Evolutionary conservation across 2,888 invertebrate genomes (phyloP).

Genomic region (Harpalus rufipes): DNA sequence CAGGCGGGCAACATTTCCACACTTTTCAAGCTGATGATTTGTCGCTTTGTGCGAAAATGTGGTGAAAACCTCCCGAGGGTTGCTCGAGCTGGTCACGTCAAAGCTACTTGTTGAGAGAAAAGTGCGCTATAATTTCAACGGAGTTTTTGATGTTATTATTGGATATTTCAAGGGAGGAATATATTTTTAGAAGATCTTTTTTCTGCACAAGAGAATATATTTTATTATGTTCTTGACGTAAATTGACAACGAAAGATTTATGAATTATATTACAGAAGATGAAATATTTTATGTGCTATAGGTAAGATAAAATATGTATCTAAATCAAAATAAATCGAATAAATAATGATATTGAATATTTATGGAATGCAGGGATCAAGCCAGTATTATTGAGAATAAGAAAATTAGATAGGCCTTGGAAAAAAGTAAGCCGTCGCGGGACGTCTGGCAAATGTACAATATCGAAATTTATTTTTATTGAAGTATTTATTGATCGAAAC

Average conservation of each 20-base stretch:
- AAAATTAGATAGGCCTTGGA: too few relatives aligned
- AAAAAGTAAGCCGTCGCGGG: too few relatives aligned
- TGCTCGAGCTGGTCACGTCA: background rate
- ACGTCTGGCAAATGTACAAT: too few relatives aligned
- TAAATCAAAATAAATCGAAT: background rate
- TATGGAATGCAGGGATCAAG: too few relatives aligned
- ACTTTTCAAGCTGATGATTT: background rate
- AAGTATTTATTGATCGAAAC: too few relatives aligned
- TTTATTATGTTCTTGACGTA: background rate
- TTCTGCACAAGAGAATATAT: background rate
- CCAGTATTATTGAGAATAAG: too few relatives aligned
- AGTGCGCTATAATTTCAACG: background rate
- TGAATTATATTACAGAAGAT: background rate
- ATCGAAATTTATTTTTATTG: too few relatives aligned
- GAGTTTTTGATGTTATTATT: constrained; percentile 6
- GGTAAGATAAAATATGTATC: background rate
- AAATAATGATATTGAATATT: background rate
- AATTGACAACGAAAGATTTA: constrained; percentile 1
- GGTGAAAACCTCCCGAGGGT: too few relatives aligned
- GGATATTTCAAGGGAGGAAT: background rate
- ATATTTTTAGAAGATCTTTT: background rate
- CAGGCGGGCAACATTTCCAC: too few relatives aligned
- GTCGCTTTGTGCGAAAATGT: background rate
- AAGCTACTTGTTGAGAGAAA: background rate
- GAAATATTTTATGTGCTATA: background rate